These are phyloP conservation scores for Brachyopa scutellaris DNA, from an alignment of 2,888 invertebrate species.

Conservation along the genomic window DNA sequence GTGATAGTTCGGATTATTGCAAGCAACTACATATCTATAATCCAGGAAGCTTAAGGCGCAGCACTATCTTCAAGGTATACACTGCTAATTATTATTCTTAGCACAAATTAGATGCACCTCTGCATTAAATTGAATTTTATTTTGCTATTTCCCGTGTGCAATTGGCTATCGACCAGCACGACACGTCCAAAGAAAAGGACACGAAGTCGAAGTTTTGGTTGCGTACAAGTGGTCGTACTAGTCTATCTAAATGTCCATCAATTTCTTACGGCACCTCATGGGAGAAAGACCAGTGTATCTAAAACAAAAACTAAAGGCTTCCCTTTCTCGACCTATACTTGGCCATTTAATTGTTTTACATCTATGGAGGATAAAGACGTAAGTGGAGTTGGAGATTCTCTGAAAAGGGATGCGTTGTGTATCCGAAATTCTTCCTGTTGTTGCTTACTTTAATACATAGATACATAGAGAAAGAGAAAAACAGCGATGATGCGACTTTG, in stretches of 20 bases:
- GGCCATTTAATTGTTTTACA: conserved; percentile 68
- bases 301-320: no score
- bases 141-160: conserved; percentile 6
- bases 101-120: conserved; percentile 41
- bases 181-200: conserved; percentile 36
- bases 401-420: conserved; percentile 17
- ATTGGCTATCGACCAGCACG: conserved; percentile 24
- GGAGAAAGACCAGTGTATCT: conserved; percentile 31
- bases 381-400: conserved; percentile 44
- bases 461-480: no score
- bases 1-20: no score
- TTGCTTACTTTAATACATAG: neutral
- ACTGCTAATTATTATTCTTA: no score
- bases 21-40: no score
- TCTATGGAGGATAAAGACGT: conserved; percentile 64
- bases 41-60: no score
- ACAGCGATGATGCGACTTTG: conserved; percentile 53
- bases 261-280: conserved; percentile 63
- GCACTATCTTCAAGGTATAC: no score
- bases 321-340: conserved; percentile 21
- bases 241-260: conserved; percentile 63
- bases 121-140: conserved; percentile 47
- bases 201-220: no score
- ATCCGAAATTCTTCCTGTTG: conserved; percentile 31
- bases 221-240: conserved; percentile 49